Conservation (phyloP, 2,113 vertebrate genomes). For the Rhinoderma darwinii region DNA sequence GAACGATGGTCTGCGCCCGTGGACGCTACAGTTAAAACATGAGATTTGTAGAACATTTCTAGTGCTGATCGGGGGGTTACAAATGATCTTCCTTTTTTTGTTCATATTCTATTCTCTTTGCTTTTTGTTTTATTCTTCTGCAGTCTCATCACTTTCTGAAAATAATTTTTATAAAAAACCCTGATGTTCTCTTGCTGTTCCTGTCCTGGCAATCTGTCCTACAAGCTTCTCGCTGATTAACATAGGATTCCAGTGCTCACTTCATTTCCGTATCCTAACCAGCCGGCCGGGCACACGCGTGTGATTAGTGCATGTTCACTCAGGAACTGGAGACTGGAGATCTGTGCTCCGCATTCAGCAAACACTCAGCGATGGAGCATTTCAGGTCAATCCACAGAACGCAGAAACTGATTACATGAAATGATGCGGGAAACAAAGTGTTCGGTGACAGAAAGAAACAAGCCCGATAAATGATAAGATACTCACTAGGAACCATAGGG, state of each 20-base stretch:
- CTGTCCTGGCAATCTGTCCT: not conserved
- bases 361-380: constrained; percentile 27
- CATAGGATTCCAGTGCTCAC: not conserved
- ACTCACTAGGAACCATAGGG: too few relatives aligned
- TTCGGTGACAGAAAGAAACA: too few relatives aligned
- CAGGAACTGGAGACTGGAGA: not conserved
- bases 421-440: not conserved
- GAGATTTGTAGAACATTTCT: not conserved
- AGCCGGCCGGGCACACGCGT: constrained; percentile 36
- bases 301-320: constrained; percentile 9
- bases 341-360: not conserved
- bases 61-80: too few relatives aligned
- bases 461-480: too few relatives aligned
- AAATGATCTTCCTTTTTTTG: not conserved
- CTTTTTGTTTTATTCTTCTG: not conserved
- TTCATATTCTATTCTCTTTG: not conserved
- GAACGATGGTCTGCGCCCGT: too few relatives aligned
- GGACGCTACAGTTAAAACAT: too few relatives aligned
- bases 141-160: not conserved
- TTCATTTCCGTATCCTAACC: constrained; percentile 15
- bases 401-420: not conserved
- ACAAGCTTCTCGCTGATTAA: not conserved
- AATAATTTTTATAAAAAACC: not conserved
- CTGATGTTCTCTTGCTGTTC: not conserved
- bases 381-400: constrained; percentile 24